These are phyloP conservation scores for Hemibagrus wyckioides DNA, from an alignment of 2,113 vertebrate genomes.

Conservation along the genomic window DNA sequence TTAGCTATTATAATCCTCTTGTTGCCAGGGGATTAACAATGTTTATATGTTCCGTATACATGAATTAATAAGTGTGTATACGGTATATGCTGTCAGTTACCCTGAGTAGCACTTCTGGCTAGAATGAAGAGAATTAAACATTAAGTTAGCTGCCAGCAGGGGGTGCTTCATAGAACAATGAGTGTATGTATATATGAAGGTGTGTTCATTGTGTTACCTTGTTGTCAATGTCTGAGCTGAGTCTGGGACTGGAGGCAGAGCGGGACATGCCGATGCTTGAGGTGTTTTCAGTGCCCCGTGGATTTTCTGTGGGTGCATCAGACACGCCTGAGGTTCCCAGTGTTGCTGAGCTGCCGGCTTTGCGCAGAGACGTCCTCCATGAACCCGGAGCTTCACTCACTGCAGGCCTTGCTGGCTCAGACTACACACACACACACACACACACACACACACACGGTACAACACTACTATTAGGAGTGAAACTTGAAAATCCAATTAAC, in stretches of 20 bases:
- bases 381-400: conserved; percentile 70
- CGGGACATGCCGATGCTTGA: conserved; percentile 74
- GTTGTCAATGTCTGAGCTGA: conserved; percentile 72
- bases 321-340: conserved; percentile 68
- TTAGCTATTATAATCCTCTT: no score
- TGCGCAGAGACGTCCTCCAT: conserved; percentile 78
- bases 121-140: not conserved
- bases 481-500: not conserved
- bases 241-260: conserved; percentile 78
- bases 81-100: not conserved
- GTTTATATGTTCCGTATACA: not conserved
- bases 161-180: not conserved
- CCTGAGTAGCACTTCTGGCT: no score
- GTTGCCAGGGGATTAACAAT: no score
- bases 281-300: conserved; percentile 56
- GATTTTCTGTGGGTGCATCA: conserved; percentile 64
- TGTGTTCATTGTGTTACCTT: conserved; percentile 63
- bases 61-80: not conserved
- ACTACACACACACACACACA: conserved; percentile 31
- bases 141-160: not conserved
- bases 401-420: conserved; percentile 64
- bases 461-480: not conserved
- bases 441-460: not conserved
- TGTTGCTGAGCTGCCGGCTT: conserved; percentile 75
- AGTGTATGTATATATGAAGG: not conserved